These are phyloP conservation scores for Parazoanthus atlanticus DNA, from an alignment of 92 coral and sea anemone genomes.

Conservation along the genomic window DNA sequence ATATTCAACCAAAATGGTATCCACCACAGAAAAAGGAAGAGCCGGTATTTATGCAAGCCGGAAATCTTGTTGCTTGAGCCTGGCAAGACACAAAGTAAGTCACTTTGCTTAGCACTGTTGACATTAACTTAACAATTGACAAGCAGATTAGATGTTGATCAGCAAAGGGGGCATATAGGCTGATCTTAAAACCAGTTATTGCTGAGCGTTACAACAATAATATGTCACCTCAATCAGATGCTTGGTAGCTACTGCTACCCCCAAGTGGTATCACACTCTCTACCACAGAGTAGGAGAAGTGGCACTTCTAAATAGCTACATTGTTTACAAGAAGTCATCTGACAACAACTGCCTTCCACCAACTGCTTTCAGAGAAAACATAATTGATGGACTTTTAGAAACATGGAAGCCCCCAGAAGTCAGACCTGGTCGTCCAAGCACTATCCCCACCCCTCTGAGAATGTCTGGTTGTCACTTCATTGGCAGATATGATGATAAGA, in stretches of 20 bases:
- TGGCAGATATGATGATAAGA: not conserved
- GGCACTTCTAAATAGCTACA: not conserved
- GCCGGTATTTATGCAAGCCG: conserved; percentile 66
- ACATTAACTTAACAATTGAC: conserved; percentile 58
- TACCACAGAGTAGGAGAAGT: conserved; percentile 24
- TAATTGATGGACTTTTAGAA: not conserved
- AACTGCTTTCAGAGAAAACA: not conserved
- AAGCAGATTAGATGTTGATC: conserved; percentile 54
- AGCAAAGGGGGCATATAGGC: not conserved
- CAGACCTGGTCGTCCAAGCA: not conserved
- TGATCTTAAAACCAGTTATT: not conserved
- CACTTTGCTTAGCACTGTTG: conserved; percentile 51
- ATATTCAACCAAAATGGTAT: conserved; percentile 29
- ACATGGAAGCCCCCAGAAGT: not conserved
- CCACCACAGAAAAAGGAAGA: conserved; percentile 42
- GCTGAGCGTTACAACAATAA: not conserved
- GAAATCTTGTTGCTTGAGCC: conserved; percentile 65
- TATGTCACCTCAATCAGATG: conserved; percentile 30
- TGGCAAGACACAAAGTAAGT: conserved; percentile 74
- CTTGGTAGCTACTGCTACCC: not conserved
- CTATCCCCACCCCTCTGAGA: not conserved
- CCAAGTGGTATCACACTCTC: conserved; percentile 51
- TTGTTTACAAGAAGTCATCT: not conserved
- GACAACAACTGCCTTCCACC: not conserved
- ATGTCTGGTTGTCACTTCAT: not conserved